Percentiles rank a stretch among this genome's conserved stretches.
phyloP scores from a whole-genome alignment of 2,888 invertebrate genomes.

The Autographa gamma region DNA sequence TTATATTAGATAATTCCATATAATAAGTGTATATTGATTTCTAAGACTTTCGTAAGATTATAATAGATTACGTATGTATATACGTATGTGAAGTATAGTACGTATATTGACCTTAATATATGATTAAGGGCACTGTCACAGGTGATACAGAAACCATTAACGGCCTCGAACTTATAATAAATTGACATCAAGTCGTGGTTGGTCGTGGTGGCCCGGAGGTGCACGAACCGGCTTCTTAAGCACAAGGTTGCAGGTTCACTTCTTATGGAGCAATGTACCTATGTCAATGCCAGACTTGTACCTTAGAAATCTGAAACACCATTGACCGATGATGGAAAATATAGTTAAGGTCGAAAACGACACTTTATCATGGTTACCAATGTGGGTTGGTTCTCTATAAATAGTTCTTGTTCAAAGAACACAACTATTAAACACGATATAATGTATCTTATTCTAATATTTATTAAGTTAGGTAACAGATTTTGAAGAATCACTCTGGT shows the following conservation, averaged over 20 bases:
- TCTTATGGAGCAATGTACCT: background rate
- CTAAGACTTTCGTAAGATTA: too few species aligned
- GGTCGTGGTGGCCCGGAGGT: constrained; percentile 3
- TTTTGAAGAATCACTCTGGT: too few species aligned
- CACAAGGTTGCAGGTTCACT: background rate
- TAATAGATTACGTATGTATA: too few species aligned
- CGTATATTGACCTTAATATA: background rate
- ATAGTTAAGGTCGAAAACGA: background rate
- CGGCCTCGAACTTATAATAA: background rate
- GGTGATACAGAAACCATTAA: background rate
- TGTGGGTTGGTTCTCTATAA: too few species aligned
- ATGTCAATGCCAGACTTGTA: background rate
- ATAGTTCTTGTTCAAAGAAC: too few species aligned
- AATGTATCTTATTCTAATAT: too few species aligned
- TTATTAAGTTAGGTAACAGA: too few species aligned
- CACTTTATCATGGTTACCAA: background rate
- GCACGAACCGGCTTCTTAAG: background rate
- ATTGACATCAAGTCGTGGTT: background rate
- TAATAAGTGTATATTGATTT: too few species aligned
- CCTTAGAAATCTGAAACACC: background rate
- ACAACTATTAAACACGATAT: too few species aligned
- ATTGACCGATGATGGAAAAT: background rate
- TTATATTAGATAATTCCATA: too few species aligned
- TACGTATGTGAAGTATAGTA: background rate
- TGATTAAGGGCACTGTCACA: background rate